phyloP scores from a whole-genome alignment of 2,113 vertebrate genomes.

The Prochilodus magdalenae region DNA sequence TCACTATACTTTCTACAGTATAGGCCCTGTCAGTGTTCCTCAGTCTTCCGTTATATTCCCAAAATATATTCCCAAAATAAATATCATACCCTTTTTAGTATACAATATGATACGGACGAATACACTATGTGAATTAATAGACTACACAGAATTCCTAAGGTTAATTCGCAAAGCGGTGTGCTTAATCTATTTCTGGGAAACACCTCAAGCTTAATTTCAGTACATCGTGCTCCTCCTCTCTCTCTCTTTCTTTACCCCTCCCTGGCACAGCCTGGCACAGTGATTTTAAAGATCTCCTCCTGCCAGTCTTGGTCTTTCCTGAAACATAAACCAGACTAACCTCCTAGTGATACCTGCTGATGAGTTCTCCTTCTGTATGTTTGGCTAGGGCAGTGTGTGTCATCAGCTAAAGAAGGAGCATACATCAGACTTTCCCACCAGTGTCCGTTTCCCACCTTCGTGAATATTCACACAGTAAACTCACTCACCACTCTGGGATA shows the following conservation, averaged over 20 bases:
- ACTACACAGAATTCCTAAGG: not conserved
- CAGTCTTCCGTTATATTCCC: not conserved
- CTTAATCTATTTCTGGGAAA: not conserved
- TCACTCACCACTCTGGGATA: not conserved
- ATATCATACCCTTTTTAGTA: too few relatives aligned
- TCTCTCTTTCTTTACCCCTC: not conserved
- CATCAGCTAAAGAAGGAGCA: constrained; percentile 6
- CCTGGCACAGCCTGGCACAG: not conserved
- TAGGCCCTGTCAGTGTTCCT: not conserved
- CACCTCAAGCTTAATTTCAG: not conserved
- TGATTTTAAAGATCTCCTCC: not conserved
- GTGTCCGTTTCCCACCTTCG: constrained; percentile 15
- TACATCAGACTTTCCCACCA: constrained; percentile 54
- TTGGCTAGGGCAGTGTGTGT: constrained; percentile 3
- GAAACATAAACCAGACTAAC: constrained; percentile 18
- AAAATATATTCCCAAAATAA: too few relatives aligned
- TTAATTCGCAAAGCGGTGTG: not conserved
- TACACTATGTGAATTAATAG: not conserved
- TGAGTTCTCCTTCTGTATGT: constrained; percentile 29
- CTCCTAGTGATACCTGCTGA: constrained; percentile 15
- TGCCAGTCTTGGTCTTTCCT: not conserved
- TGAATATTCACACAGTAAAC: not conserved
- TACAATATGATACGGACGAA: not conserved
- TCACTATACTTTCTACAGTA: not conserved
- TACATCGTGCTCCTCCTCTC: not conserved